These are phyloP conservation scores for Paradisaea rubra DNA, from an alignment of 2,113 vertebrate species.

Conservation along the genomic window DNA sequence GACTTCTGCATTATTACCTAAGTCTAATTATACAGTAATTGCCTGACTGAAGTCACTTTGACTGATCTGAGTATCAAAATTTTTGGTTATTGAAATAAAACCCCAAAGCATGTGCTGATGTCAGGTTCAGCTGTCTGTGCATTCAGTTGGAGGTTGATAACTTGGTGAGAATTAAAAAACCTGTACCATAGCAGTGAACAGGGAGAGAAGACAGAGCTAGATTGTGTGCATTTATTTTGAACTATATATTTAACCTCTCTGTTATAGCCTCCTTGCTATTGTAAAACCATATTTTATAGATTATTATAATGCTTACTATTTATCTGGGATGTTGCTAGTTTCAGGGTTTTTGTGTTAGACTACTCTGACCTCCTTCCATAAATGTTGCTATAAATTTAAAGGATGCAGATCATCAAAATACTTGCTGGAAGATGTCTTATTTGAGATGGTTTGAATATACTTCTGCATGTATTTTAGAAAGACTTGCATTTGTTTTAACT, in stretches of 20 bases:
- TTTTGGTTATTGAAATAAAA: conserved; percentile 38
- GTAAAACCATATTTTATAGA: not conserved
- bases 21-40: conserved; percentile 37
- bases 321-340: not conserved
- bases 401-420: not conserved
- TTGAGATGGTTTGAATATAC: not conserved
- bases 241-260: not conserved
- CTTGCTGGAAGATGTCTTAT: not conserved
- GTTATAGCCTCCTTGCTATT: not conserved
- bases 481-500: not conserved
- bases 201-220: not conserved
- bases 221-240: not conserved
- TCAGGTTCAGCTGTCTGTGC: not conserved
- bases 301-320: not conserved
- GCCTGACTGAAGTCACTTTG: not conserved
- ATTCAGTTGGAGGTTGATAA: not conserved
- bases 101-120: not conserved
- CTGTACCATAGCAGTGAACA: not conserved
- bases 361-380: not conserved
- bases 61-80: conserved; percentile 36
- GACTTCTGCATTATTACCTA: conserved; percentile 2
- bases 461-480: not conserved
- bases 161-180: not conserved
- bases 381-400: not conserved
- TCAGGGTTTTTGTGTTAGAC: not conserved